Percentiles rank a stretch among this genome's conserved stretches.
phyloP scores from a whole-genome alignment of 2,797 vertebrate genomes.

The Esox masquinongy region DNA sequence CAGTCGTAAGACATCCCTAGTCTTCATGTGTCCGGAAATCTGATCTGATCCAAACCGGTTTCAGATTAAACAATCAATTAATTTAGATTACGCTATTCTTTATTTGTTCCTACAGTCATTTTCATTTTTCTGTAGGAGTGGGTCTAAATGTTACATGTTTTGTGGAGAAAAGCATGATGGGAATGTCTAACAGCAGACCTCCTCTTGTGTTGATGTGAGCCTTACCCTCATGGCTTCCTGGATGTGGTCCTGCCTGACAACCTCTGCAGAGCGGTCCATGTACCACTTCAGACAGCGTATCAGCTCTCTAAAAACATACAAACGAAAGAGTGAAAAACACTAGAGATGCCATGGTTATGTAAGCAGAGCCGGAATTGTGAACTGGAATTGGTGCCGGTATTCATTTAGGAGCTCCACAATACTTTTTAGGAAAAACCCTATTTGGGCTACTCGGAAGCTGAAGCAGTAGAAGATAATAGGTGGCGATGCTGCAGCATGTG shows the following conservation, averaged over 20 bases:
- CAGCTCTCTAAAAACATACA: slow-evolving; percentile 80
- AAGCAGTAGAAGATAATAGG: too few species aligned
- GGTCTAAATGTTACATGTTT: background rate
- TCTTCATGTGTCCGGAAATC: slow-evolving; percentile 12
- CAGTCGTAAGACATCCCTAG: slow-evolving; percentile 25
- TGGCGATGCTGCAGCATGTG: too few species aligned
- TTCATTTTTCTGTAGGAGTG: slow-evolving; percentile 9
- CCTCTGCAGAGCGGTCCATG: slow-evolving; percentile 98
- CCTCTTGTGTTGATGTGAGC: background rate
- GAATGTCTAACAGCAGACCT: background rate
- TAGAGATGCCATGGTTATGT: background rate
- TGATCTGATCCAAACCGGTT: background rate
- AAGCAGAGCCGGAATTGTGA: background rate
- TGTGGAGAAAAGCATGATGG: background rate
- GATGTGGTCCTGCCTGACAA: slow-evolving; percentile 65
- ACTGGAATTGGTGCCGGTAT: too few species aligned
- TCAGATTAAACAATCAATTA: too few species aligned
- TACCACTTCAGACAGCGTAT: slow-evolving; percentile 99
- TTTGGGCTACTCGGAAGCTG: too few species aligned
- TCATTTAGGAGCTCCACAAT: too few species aligned
- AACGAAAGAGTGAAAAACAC: background rate
- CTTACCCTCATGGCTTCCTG: background rate
- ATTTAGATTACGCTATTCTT: slow-evolving; percentile 35
- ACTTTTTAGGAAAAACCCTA: too few species aligned
- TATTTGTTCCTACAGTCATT: slow-evolving; percentile 26